Evolutionary conservation across 2,113 vertebrate genomes (phyloP), one percentile per base, ranked within the genome.

Genomic region (Misgurnus anguillicaudatus): DNA sequence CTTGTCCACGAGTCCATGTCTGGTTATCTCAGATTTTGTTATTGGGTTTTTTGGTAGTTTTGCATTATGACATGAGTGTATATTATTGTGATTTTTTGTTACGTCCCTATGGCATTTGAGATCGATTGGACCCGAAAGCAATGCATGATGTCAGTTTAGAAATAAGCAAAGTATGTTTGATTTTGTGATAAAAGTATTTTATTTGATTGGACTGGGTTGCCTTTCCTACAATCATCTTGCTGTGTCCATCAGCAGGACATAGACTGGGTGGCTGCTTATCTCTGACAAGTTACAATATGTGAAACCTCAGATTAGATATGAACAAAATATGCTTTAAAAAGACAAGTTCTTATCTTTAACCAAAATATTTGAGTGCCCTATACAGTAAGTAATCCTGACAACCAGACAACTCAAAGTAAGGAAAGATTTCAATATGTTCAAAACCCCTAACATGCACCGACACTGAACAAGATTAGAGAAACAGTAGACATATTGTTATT

Each of bases 341-440:
- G 58, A 64, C 58, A 48, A 48, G 16, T 75, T 75, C 73, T 75
- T 75, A 75, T 75, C 73, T 75, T 62, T 38, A 75, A 53, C 42
- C 45, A 64, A 76, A 60, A 76, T 76, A 53, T 19, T 51, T 53
- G 45, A 64, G 9, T 75, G 53, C 42, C 9, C 3, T 36, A n/a
- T n/a, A n/a, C n/a, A n/a, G 36, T 21, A 75, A 51, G 14, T 45
- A 24, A 45, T 73, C 69, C 70, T 24, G 55, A 21, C 24, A 75
- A 13, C 42, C 45, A 16, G 31, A 24, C 19, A 75, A 75, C 42
- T 63, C 45, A 75, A 5, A n/a, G 42, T 24, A 63, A 39, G 31
- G 69, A 72, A 72, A 42, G 70, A 58, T 42, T 16, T 9, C 1
- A 41, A 21, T 60, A 17, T 42, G 21, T 47, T 62, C 36, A 74